Evolutionary conservation across 2,888 invertebrate genomes (phyloP).

Genomic region (Tinea pellionella): DNA sequence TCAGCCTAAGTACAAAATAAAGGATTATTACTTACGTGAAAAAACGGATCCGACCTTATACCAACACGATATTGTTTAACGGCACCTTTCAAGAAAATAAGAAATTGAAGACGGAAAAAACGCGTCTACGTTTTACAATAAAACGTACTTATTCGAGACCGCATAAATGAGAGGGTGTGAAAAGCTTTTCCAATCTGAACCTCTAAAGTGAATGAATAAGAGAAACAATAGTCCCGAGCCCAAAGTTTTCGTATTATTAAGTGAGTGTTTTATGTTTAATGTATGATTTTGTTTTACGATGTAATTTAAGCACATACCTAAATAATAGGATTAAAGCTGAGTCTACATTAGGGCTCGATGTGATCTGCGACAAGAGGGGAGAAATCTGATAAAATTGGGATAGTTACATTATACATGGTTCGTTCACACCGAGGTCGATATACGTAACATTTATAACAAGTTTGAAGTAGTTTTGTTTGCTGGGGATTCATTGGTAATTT

Average conservation of each 20-base stretch:
- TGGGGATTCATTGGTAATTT: too few species aligned
- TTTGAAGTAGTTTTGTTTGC: too few species aligned
- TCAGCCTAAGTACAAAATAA: not conserved
- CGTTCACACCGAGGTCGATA: too few species aligned
- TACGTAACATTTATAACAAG: too few species aligned
- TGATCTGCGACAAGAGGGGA: too few species aligned
- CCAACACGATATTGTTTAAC: not conserved
- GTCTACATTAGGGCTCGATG: too few species aligned
- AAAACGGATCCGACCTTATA: not conserved
- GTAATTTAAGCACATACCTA: not conserved
- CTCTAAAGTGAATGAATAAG: constrained; percentile 45
- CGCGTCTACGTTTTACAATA: constrained; percentile 28
- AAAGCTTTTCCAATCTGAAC: constrained; percentile 63
- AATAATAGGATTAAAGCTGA: not conserved
- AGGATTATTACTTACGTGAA: not conserved
- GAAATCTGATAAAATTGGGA: too few species aligned
- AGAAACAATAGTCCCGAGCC: constrained; percentile 53
- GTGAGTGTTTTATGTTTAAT: constrained; percentile 56
- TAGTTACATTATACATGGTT: too few species aligned
- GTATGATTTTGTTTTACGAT: constrained; percentile 31
- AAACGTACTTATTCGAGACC: constrained; percentile 39
- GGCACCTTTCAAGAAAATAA: constrained; percentile 55
- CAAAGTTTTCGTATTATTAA: constrained; percentile 58
- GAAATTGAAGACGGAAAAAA: constrained; percentile 53
- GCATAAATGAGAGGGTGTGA: constrained; percentile 49